Percentiles rank a stretch among this genome's conserved stretches.
Conservation (phyloP, 1,140 invertebrate species). For the Mercenaria mercenaria region DNA sequence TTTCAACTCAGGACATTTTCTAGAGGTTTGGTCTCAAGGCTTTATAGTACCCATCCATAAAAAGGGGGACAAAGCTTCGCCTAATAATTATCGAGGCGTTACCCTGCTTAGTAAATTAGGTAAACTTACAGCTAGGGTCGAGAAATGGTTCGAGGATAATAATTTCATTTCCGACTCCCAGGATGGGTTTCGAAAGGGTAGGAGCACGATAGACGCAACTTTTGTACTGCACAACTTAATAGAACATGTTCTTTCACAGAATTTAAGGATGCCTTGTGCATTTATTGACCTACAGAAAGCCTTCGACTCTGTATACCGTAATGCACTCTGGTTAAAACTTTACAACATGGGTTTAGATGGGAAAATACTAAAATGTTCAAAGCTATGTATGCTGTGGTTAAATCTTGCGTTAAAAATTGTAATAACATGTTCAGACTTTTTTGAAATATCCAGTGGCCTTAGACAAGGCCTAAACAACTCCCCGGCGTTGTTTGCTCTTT, state of each 20-base stretch:
- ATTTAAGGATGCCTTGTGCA: not conserved
- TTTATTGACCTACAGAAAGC: slow-evolving; percentile 20
- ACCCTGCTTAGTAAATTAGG: slow-evolving; percentile 16
- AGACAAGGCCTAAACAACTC: not conserved
- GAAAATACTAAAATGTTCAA: not conserved
- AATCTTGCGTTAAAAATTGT: not conserved
- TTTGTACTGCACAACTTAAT: not conserved
- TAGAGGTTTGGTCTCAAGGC: not conserved
- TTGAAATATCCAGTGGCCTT: not conserved
- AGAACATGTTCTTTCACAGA: not conserved
- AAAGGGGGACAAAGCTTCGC: not conserved
- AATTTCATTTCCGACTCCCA: not conserved
- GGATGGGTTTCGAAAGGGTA: not conserved
- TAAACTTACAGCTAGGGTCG: not conserved
- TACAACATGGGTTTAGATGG: not conserved
- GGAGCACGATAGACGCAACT: not conserved
- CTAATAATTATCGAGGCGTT: slow-evolving; percentile 17
- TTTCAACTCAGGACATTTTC: not conserved
- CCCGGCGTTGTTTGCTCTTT: not conserved
- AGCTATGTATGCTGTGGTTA: slow-evolving; percentile 1
- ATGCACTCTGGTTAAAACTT: slow-evolving; percentile 29
- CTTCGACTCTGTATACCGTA: slow-evolving; percentile 9
- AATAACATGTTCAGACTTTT: slow-evolving; percentile 19
- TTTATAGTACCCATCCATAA: slow-evolving; percentile 38
- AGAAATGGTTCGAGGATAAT: not conserved